Evolutionary conservation across 2,888 invertebrate species (phyloP).

Genomic region (Papilio elwesi): DNA sequence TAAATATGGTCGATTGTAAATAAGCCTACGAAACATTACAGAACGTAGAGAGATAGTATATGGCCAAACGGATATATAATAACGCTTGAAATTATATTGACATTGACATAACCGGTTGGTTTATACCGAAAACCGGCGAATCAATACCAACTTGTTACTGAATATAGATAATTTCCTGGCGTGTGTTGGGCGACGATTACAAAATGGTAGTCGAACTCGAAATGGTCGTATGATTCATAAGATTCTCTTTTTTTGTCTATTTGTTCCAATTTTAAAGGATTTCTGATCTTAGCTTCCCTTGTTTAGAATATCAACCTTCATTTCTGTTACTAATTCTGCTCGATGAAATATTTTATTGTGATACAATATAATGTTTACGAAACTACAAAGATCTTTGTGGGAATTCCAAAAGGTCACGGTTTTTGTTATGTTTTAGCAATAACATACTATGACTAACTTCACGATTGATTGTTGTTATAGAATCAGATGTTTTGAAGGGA

Average conservation of each 20-base stretch:
- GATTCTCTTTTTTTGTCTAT: constrained; percentile 46
- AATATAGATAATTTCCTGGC: constrained; percentile 45
- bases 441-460: neutral
- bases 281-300: constrained; percentile 59
- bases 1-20: too few species aligned
- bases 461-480: constrained; percentile 17
- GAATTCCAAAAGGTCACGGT: constrained; percentile 18
- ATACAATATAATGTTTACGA: constrained; percentile 10
- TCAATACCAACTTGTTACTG: constrained; percentile 42
- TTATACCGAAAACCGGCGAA: constrained; percentile 38
- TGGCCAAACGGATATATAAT: constrained; percentile 24
- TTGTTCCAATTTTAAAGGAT: constrained; percentile 55
- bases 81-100: constrained; percentile 28
- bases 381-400: neutral
- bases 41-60: neutral
- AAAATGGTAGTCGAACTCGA: constrained; percentile 37
- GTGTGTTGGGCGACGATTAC: constrained; percentile 31
- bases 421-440: neutral
- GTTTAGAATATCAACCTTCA: constrained; percentile 52
- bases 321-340: constrained; percentile 41
- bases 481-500: neutral
- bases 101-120: constrained; percentile 39
- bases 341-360: constrained; percentile 23
- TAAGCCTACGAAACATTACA: neutral
- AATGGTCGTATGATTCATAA: constrained; percentile 39